Evolutionary conservation across 2,113 vertebrate genomes (phyloP).

Genomic region (Camelus bactrianus): DNA sequence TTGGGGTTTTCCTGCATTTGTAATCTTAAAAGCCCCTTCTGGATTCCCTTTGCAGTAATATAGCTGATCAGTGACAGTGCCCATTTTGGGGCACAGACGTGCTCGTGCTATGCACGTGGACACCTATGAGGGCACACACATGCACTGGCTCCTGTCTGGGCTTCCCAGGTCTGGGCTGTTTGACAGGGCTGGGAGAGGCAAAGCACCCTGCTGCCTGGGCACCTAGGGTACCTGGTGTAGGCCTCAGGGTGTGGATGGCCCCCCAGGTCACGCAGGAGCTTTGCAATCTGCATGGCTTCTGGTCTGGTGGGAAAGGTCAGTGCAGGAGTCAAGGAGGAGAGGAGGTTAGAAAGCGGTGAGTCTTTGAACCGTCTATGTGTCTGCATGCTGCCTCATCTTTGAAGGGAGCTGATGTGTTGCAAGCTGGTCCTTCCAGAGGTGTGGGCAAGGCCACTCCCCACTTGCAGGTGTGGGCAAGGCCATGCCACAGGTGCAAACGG

Average conservation of each 20-base stretch:
- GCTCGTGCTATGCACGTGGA: neutral
- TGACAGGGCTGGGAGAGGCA: neutral
- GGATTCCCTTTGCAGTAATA: neutral
- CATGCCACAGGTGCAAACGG: neutral
- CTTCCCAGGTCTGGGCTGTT: neutral
- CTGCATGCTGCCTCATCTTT: neutral
- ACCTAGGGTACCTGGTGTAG: too few relatives aligned
- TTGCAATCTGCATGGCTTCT: neutral
- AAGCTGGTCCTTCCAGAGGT: neutral
- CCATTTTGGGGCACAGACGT: neutral
- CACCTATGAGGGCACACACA: rapidly evolving
- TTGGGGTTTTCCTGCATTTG: neutral
- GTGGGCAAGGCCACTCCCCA: neutral
- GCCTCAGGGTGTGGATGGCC: neutral
- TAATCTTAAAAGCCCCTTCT: neutral
- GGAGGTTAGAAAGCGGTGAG: neutral
- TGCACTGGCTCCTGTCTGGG: too few relatives aligned
- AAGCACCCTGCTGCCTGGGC: rapidly evolving
- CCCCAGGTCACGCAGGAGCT: rapidly evolving
- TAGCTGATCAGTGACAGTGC: neutral
- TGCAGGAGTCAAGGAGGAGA: neutral
- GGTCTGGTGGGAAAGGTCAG: neutral
- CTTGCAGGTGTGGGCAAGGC: too few relatives aligned
- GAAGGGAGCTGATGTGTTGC: neutral
- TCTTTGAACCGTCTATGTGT: neutral